A percentile compares a stretch with the other conserved stretches of the same genome.
These are phyloP conservation scores for Diorhabda elongata DNA, from an alignment of 1,140 invertebrate species.

Conservation along the genomic window DNA sequence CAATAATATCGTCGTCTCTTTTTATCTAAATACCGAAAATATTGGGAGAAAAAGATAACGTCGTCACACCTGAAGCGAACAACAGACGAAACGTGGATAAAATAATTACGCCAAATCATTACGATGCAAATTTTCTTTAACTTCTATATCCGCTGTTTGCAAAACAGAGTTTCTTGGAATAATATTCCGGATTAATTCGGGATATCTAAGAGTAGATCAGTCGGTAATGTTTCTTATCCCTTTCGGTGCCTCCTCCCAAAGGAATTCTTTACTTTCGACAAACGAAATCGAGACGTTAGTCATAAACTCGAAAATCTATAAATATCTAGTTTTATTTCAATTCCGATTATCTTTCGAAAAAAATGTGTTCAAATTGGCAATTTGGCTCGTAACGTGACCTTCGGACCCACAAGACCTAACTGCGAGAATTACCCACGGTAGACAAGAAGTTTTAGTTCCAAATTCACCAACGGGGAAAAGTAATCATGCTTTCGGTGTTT, in stretches of 20 bases:
- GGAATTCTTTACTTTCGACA: slow-evolving; percentile 33
- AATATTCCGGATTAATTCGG: slow-evolving; percentile 45
- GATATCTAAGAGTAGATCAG: slow-evolving; percentile 43
- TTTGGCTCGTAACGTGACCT: too few relatives aligned
- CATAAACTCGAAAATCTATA: too few relatives aligned
- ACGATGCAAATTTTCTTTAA: slow-evolving; percentile 45
- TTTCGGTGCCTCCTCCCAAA: slow-evolving; percentile 17
- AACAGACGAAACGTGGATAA: slow-evolving; percentile 24
- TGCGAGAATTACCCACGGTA: too few relatives aligned
- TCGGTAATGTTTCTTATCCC: slow-evolving; percentile 39
- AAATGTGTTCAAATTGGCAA: too few relatives aligned
- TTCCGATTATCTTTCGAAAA: too few relatives aligned
- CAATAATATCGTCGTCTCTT: background rate
- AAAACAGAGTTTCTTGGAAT: slow-evolving; percentile 38
- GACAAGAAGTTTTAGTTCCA: too few relatives aligned
- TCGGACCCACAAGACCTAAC: too few relatives aligned
- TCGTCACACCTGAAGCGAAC: slow-evolving; percentile 5
- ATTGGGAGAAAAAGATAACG: slow-evolving; percentile 3
- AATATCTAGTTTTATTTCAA: too few relatives aligned
- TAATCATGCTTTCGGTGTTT: too few relatives aligned
- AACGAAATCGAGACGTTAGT: slow-evolving; percentile 12
- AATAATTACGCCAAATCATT: slow-evolving; percentile 44
- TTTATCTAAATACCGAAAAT: background rate
- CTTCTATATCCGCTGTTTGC: slow-evolving; percentile 39
- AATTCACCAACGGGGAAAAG: too few relatives aligned